Base-by-base conservation (phyloP, 2,113 vertebrate species). In the Dipodomys merriami region DNA sequence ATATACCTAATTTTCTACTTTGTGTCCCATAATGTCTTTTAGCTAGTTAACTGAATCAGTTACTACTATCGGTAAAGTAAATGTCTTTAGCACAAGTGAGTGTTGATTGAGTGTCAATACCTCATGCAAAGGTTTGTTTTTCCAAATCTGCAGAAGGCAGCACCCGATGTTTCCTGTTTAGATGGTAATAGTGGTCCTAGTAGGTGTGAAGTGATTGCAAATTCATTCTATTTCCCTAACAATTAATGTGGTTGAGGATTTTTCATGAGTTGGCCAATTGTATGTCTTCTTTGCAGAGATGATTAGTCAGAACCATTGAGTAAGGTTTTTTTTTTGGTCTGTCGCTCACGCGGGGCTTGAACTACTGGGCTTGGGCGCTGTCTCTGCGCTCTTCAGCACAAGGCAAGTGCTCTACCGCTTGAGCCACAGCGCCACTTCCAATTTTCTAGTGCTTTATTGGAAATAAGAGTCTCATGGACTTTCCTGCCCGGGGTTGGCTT, bases 51-150 rank as follows among this genome's bases (percentile, higher is more conserved):
- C n/a, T 87, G 68, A 60, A 39, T 39, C 19, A 68, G 77, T 57
- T 81, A 60, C 64, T 7, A 72, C n/a, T 19, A 81, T 49, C 79
- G 39, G 27, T 83, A 90, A 94, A 92, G 80, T 46, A 83, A 65
- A 88, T 83, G 9, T 64, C 53, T 88, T 57, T 67, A 49, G 46
- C n/a, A 80, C 4, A 81, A 25, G 67, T 39, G 39, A 25, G 67
- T 39, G 39, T 73, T 64, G 27, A 95, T 20, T 57, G 15, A 57
- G 53, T 57, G 15, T 13, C 77, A 46, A 64, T 60, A 35, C 7
- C 33, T 49, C 30, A 39, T 11, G 4, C 13, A 71, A 57, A 12
- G 19, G 25, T 86, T 90, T 53, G 30, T 85, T 53, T 78, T 35
- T 81, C 22, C 16, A 65, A 27, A 64, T 30, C 49, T 53, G 29